Percentiles rank a stretch among this genome's conserved stretches.
Evolutionary conservation across 2,888 invertebrate genomes (phyloP).

Genomic region (Ectemnius lituratus): DNA sequence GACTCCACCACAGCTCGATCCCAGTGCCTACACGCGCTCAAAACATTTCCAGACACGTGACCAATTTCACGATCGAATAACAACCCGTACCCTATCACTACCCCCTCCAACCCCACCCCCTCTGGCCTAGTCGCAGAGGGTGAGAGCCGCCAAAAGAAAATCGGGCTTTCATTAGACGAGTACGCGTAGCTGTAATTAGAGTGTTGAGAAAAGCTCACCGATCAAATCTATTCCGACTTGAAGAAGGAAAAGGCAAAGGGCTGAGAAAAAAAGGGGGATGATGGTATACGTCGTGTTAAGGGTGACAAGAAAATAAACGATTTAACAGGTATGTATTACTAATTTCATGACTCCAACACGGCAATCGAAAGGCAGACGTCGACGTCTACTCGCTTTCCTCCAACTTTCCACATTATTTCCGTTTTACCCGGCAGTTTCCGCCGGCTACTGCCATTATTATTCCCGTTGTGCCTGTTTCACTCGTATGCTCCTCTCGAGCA

Average conservation of each 20-base stretch:
- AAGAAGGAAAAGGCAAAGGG: no score
- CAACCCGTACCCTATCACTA: conserved; percentile 46
- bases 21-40: conserved; percentile 47
- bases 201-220: conserved; percentile 50
- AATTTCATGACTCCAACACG: no score
- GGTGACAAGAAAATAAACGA: no score
- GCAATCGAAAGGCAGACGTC: no score
- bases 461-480: conserved; percentile 21
- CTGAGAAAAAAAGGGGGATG: no score
- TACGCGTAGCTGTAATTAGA: conserved; percentile 53
- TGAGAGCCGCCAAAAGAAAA: no score
- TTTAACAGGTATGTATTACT: no score
- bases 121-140: no score
- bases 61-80: conserved; percentile 70
- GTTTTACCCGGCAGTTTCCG: conserved; percentile 40
- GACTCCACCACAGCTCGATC: conserved; percentile 8
- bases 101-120: conserved; percentile 27
- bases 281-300: no score
- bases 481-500: background rate
- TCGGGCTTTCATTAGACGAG: conserved; percentile 22
- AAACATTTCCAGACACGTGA: conserved; percentile 71
- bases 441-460: conserved; percentile 50
- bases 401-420: conserved; percentile 68
- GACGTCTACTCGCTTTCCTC: no score
- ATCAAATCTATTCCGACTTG: conserved; percentile 11